Base-by-base conservation (phyloP, 2,888 invertebrate genomes). In the Pseudoips prasinana region DNA sequence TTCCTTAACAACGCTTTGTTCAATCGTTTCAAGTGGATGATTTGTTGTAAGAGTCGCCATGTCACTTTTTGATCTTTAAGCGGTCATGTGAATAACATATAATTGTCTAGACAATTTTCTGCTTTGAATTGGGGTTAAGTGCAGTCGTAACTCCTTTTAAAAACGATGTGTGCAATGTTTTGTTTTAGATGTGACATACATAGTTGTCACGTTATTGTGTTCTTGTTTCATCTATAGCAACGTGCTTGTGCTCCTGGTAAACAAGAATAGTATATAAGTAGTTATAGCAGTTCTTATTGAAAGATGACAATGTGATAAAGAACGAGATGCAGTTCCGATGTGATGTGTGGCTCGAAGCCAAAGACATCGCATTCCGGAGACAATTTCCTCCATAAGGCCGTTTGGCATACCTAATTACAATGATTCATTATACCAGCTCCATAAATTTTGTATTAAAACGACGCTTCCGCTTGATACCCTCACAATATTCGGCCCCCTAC, bases 301-400 rank as follows among this genome's bases (percentile, higher is more conserved):
- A 57, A 68, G 14, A 14, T 14, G 72, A 75, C 71, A 70, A 69
- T 68, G 63, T 73, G 65, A 2, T 52, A 64, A 66, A 60, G 65
- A 71, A 68, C 66, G 61, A 58, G 62, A 64, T 61, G 54, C 60
- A 47, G 46, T 53, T 46, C 46, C 40, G 46, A 48, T 44, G 34
- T 51, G 46, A 48, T 44, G 34, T 51, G 46, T 83, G 83, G 83
- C 74, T 31, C 34, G 30, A 29, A 52, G 84, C 84, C 85, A 84
- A 71, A 58, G 51, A 54, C 46, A 49, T 50, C 52, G 60, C 69
- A 77, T 78, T 74, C 70, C 64, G 64, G 58, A 46, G 54, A 60
- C 58, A 61, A 46, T 66, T 71, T 64, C 66, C 64, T 66, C 52
- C 49, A 63, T 71, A 68, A 65, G 64, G 63, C 58, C n/a, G 31